phyloP scores from a whole-genome alignment of 1,140 invertebrate species.

The Meloidogyne chitwoodi region DNA sequence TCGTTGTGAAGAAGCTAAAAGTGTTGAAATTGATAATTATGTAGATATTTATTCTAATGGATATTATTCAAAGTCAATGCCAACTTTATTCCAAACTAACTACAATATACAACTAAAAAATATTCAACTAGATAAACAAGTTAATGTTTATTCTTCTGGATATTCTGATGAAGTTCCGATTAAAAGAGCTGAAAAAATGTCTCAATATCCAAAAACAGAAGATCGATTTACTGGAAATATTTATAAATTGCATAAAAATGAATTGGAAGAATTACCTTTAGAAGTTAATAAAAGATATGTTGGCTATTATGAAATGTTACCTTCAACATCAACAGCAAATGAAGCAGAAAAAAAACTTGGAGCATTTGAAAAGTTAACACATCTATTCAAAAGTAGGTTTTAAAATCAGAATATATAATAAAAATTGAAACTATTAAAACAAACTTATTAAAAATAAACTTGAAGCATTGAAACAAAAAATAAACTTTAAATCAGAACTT shows the following conservation, averaged over 20 bases:
- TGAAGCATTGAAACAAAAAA: too few species aligned
- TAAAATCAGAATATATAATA: background rate
- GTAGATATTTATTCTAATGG: conserved; percentile 11
- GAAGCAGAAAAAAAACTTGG: background rate
- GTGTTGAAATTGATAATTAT: conserved; percentile 11
- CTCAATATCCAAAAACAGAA: background rate
- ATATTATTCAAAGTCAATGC: background rate
- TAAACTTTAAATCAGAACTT: too few species aligned
- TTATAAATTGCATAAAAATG: background rate
- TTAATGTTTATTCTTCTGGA: conserved; percentile 26
- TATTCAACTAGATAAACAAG: background rate
- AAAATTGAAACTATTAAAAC: too few species aligned
- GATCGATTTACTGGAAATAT: background rate
- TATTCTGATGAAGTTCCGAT: conserved; percentile 6
- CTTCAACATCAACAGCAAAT: background rate
- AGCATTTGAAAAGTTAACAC: background rate
- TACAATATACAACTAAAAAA: background rate
- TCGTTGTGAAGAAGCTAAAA: conserved; percentile 1
- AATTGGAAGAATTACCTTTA: background rate
- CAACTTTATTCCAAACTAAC: too few species aligned
- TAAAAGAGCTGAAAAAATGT: background rate
- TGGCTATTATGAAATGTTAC: background rate
- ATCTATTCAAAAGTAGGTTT: background rate
- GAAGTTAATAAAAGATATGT: background rate
- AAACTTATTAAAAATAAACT: too few species aligned